A percentile compares a stretch with the other conserved stretches of the same genome.
phyloP scores from a whole-genome alignment of 2,888 invertebrate genomes.

The Crematogaster levior region DNA sequence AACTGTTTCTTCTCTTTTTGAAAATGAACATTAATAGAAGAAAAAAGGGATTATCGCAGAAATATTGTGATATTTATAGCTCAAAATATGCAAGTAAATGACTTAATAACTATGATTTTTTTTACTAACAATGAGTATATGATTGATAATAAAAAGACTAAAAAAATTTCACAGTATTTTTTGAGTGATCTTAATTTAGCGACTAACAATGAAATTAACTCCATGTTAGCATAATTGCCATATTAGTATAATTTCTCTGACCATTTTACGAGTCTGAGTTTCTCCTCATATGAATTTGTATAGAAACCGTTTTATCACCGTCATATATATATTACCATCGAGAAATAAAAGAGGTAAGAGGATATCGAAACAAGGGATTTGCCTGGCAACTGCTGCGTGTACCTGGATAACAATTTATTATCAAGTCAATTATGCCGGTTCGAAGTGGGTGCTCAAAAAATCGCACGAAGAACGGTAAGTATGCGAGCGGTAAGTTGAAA shows the following conservation, averaged over 20 bases:
- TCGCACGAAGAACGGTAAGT: background rate
- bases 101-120: background rate
- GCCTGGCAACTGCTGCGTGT: background rate
- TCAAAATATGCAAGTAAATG: background rate
- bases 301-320: background rate
- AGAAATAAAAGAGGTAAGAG: constrained; percentile 17
- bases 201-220: background rate
- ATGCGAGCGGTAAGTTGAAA: constrained; percentile 7
- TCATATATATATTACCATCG: background rate
- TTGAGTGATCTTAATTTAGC: background rate
- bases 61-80: background rate
- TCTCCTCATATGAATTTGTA: background rate
- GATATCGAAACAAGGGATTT: background rate
- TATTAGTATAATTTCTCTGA: too few species aligned
- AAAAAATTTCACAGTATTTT: background rate
- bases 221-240: background rate
- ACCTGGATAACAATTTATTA: constrained; percentile 30
- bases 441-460: background rate
- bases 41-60: background rate
- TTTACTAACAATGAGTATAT: background rate
- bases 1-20: background rate
- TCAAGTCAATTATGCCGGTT: constrained; percentile 4
- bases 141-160: background rate
- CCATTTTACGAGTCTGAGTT: too few species aligned
- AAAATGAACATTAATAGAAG: background rate